Conservation (phyloP, 2,888 invertebrate species). For the Gryllus longicercus region DNA sequence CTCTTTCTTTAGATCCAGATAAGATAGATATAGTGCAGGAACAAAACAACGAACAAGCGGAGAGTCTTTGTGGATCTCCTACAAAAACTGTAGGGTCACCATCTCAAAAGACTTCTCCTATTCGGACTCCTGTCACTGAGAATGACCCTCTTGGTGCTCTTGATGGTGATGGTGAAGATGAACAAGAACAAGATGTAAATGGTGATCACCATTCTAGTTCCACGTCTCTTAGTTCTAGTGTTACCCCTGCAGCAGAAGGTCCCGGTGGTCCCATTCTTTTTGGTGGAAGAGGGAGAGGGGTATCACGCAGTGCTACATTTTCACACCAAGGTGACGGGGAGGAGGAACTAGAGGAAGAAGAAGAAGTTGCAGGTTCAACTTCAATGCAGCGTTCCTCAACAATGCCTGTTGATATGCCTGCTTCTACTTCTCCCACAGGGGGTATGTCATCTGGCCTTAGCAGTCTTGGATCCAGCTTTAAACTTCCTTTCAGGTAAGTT, state of each 20-base stretch:
- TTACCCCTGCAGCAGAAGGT: conserved; percentile 30
- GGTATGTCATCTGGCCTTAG: conserved; percentile 52
- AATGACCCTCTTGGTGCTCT: conserved; percentile 90
- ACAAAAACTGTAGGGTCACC: conserved; percentile 26
- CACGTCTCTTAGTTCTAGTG: conserved; percentile 22
- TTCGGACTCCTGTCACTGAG: conserved; percentile 79
- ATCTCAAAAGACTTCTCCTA: conserved; percentile 58
- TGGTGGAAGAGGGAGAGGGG: conserved; percentile 34
- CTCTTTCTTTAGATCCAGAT: not conserved
- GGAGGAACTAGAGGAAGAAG: conserved; percentile 43
- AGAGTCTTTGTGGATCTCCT: conserved; percentile 25
- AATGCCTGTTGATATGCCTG: conserved; percentile 56
- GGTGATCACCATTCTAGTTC: conserved; percentile 23
- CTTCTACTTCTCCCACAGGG: conserved; percentile 35
- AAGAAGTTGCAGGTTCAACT: conserved; percentile 47
- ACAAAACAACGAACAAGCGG: conserved; percentile 21
- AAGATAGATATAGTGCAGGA: not conserved
- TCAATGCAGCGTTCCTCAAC: conserved; percentile 50
- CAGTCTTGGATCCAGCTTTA: conserved; percentile 75
- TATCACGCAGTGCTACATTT: conserved; percentile 50
- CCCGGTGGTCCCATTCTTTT: conserved; percentile 36
- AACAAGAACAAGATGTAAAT: not conserved
- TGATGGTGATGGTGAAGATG: conserved; percentile 43
- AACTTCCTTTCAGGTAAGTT: conserved; percentile 78
- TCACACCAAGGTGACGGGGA: conserved; percentile 46